Evolutionary conservation across 2,888 invertebrate species (phyloP), one percentile per base, ranked within the genome.

Genomic region (Globia sparganii): DNA sequence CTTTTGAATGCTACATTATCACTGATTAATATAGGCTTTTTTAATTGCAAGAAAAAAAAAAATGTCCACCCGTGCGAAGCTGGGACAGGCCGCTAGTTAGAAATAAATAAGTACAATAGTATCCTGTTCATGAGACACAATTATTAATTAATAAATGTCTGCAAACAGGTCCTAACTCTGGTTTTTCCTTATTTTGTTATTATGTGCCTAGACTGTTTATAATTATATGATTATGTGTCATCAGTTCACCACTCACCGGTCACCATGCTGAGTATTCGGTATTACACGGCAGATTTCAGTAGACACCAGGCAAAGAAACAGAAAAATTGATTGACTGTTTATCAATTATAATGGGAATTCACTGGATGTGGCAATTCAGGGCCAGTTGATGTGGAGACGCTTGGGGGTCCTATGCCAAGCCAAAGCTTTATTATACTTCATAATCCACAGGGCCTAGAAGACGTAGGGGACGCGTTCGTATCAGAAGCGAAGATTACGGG

Each of bases 401-500:
- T 58, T 58, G 6, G n/a, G 56, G n/a, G 53, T 4, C 21, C 9
- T 53, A 25, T 53, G 9, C 53, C 46, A 62, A 4, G 64, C 15
- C 64, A 37, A 62, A 37, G 37, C 6, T n/a, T 65, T n/a, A 65
- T n/a, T 40, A 65, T 64, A 37, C 15, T 4, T 31, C 21, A 49
- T 37, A 46, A 62, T 21, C 11, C 28, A 4, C 78, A 96, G 96
- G 96, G 99, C 64, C 97, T 99, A 97, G 97, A 99, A 86, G 99
- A 99, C 74, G 99, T 99, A 56, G 99, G 99, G 4, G 99, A 99
- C 91, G 97, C 98, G 6, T 92, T 97, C 59, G 95, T 95, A 2
- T 77, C 89, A 0, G 96, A 99, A 98, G 97, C 94, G 0, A 86
- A 91, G 21, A 91, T 96, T 28, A 90, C 91, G 0, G 91, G 93